A percentile compares a stretch with the other conserved stretches of the same genome.
These are phyloP conservation scores for Clusia tigrina DNA, from an alignment of 2,888 invertebrate species.

Conservation along the genomic window DNA sequence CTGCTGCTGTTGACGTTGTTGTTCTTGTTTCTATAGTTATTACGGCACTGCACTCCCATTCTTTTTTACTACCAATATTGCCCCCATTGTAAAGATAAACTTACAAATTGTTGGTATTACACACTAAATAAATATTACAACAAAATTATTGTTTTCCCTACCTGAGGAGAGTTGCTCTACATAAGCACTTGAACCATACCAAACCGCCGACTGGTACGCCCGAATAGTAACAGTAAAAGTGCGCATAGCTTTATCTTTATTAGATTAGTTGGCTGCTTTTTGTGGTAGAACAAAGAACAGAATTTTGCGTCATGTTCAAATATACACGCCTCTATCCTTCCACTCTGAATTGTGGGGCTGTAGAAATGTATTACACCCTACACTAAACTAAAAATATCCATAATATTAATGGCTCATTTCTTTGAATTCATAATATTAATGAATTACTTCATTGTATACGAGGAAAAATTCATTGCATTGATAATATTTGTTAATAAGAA, in stretches of 20 bases:
- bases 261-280: constrained; percentile 10
- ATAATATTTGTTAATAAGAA: too few relatives aligned
- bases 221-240: constrained; percentile 11
- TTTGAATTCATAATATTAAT: too few relatives aligned
- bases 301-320: not conserved
- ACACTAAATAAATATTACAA: constrained; percentile 51
- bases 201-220: not conserved
- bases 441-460: too few relatives aligned
- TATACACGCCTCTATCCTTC: too few relatives aligned
- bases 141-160: constrained; percentile 43
- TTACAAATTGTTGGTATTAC: constrained; percentile 19
- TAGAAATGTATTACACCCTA: too few relatives aligned
- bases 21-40: not conserved
- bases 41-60: not conserved
- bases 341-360: too few relatives aligned
- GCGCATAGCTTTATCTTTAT: constrained; percentile 19
- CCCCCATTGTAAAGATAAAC: constrained; percentile 53
- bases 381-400: too few relatives aligned
- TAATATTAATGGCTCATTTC: too few relatives aligned
- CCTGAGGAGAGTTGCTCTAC: not conserved
- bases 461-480: too few relatives aligned
- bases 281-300: not conserved
- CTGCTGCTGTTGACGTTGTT: not conserved
- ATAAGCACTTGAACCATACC: too few relatives aligned
- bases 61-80: constrained; percentile 53